Evolutionary conservation across 53 echinoderm and acorn worm genomes (phyloP), one percentile per base, ranked within the genome.

Genomic region (Luidia sarsii): DNA sequence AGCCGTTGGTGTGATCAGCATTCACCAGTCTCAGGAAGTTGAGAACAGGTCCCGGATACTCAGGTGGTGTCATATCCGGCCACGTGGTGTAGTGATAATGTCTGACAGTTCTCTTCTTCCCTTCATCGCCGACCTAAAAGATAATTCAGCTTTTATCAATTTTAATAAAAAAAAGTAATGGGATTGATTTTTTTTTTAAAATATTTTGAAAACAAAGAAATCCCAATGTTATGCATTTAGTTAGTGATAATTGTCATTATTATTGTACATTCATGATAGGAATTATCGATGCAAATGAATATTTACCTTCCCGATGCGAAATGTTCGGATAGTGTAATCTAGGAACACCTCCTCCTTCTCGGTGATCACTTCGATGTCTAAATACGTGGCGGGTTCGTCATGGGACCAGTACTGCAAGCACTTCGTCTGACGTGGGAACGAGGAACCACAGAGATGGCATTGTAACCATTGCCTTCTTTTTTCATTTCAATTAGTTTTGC

Each of bases 71-170:
- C 87, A 86, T 86, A 24, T 80, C 80, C 3, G 87, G 87, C 87
- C 87, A 86, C 29, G 80, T 43, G 30, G 70, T 68, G 70, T 79
- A 86, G 69, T 86, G 80, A 28, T 69, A 86, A 10, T 80, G 80
- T 32, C 15, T 69, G 10, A 86, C 80, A 1, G 36, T 4, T 7
- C 68, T 77, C 9, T 13, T 54, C 5, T 14, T 25, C 2, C 33
- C 67, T 1, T 22, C 50, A 33, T 4, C 52, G 1, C 56, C 74
- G 30, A 57, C 74, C 74, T 71, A 45, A n/a, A 33, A n/a, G n/a
- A n/a, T n/a, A n/a, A n/a, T n/a, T n/a, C n/a, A n/a, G n/a, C n/a
- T n/a, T n/a, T n/a, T n/a, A n/a, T n/a, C n/a, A n/a, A n/a, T n/a
- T n/a, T n/a, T n/a, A n/a, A n/a, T n/a, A n/a, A n/a, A n/a, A n/a